Evolutionary conservation across 2,888 invertebrate species (phyloP), one percentile per base, ranked within the genome.

Genomic region (Sepioteuthis lessoniana): DNA sequence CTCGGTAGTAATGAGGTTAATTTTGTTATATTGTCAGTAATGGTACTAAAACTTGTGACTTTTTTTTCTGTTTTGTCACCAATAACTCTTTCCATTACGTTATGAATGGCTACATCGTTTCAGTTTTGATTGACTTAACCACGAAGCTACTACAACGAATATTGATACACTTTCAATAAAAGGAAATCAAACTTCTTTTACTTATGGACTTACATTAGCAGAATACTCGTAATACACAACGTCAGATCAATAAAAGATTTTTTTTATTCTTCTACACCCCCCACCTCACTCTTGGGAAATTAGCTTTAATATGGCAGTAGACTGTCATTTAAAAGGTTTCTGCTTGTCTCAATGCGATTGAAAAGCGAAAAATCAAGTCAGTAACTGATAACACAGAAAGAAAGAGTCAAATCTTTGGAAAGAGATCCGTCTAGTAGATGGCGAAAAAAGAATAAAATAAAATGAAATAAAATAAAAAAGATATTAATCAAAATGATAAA

Each of bases 271-370:
- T 42, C 42, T 21, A 19, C 28, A 19, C 28, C 25, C 25, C 21
- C 21, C 42, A 42, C 21, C 25, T 76, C 31, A 76, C 76, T 76
- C 76, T n/a, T 8, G 76, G 76, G 76, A 76, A 76, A 76, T 76
- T 76, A 76, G 76, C 76, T 76, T 76, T 76, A 76, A 76, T 76
- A 76, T 31, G 76, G 31, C 76, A 76, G n/a, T 76, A 76, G 76
- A 76, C 31, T 76, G 76, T 76, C 76, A 76, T 76, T 76, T 76
- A 31, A 76, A 76, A 76, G 31, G 76, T 76, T 76, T 31, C 76
- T n/a, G 76, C 28, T n/a, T 28, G 31, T 31, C 76, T 31, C 50
- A 50, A 21, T 50, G 50, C 50, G 50, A 50, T 19, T 50, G 50
- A 21, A 21, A 50, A 50, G 50, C 19, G 50, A 50, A 31, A 28